phyloP scores from a whole-genome alignment of 2,888 invertebrate species.

The Aleiodes testaceus region DNA sequence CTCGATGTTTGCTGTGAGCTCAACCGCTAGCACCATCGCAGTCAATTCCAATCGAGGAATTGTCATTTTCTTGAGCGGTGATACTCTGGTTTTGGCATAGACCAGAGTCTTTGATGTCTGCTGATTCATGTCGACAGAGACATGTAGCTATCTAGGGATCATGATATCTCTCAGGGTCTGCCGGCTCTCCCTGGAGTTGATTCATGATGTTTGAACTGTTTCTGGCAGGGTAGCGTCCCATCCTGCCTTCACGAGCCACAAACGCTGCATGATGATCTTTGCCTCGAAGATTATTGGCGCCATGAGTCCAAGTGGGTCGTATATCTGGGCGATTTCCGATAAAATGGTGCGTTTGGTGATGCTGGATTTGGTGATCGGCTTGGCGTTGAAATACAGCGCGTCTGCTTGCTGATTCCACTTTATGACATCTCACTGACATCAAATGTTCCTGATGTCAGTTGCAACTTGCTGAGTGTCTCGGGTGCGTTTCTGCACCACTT shows the following conservation, averaged over 20 bases:
- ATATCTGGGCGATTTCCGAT: too few relatives aligned
- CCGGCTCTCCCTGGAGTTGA: slow-evolving; percentile 9
- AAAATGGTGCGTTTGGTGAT: too few relatives aligned
- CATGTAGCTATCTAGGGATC: slow-evolving; percentile 37
- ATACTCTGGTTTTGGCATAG: slow-evolving; percentile 46
- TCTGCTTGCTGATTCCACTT: not conserved
- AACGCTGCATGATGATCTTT: not conserved
- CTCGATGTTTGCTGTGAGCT: slow-evolving; percentile 24
- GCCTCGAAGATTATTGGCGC: not conserved
- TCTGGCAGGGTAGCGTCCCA: slow-evolving; percentile 40
- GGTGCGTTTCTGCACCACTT: slow-evolving; percentile 5
- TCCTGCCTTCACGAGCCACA: slow-evolving; percentile 14
- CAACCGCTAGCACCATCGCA: slow-evolving; percentile 42
- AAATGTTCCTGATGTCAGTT: not conserved
- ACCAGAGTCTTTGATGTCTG: slow-evolving; percentile 22
- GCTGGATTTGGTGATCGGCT: too few relatives aligned
- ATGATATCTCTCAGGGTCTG: not conserved
- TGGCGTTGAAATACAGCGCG: too few relatives aligned
- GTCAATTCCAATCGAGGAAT: slow-evolving; percentile 54
- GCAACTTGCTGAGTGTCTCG: not conserved
- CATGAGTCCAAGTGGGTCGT: not conserved
- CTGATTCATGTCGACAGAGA: not conserved
- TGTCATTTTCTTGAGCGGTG: slow-evolving; percentile 50
- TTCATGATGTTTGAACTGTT: not conserved
- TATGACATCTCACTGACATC: not conserved